These are phyloP conservation scores for Microplitis deprimator DNA, from an alignment of 2,888 invertebrate species.

Conservation along the genomic window DNA sequence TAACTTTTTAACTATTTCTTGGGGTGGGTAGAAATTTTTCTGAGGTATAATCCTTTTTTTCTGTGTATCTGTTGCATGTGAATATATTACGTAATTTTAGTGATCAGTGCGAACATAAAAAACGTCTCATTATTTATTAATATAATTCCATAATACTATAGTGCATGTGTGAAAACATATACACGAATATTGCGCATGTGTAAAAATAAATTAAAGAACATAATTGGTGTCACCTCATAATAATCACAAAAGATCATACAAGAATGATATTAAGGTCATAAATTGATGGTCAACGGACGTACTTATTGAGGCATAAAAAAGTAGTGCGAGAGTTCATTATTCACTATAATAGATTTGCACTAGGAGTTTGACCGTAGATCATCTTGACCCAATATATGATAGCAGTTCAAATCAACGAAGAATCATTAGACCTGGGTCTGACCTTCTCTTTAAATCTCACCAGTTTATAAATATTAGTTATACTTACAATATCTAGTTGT, in stretches of 20 bases:
- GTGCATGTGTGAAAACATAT: neutral
- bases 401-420: neutral
- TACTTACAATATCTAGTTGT: neutral
- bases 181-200: neutral
- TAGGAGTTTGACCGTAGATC: neutral
- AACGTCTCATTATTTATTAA: no score
- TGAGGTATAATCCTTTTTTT: no score
- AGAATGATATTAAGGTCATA: neutral
- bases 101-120: no score
- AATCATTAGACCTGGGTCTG: neutral
- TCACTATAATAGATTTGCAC: neutral
- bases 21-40: no score
- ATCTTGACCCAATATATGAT: neutral
- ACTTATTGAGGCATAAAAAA: neutral
- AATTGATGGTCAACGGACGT: neutral
- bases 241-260: neutral
- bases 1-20: no score
- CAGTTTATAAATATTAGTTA: neutral
- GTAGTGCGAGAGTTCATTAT: neutral
- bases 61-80: no score
- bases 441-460: neutral
- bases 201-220: neutral
- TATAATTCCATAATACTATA: no score
- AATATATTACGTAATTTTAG: no score
- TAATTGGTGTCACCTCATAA: neutral